These are phyloP conservation scores for Pogonus chalceus DNA, from an alignment of 1,140 invertebrate genomes.

Conservation along the genomic window DNA sequence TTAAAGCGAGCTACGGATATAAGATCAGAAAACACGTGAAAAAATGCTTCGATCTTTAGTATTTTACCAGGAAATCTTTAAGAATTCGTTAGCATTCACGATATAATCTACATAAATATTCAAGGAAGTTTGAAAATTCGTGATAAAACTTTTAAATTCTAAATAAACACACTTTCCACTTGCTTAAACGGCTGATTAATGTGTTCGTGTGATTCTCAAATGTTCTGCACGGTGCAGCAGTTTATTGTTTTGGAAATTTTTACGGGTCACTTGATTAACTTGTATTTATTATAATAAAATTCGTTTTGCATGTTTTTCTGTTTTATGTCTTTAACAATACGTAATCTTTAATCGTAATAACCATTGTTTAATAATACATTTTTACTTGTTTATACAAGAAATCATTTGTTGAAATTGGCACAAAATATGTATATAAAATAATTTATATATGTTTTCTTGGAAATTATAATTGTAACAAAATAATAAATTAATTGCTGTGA, in stretches of 20 bases:
- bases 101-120: conserved; percentile 1
- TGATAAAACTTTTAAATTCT: not conserved
- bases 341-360: not conserved
- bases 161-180: not conserved
- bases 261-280: not conserved
- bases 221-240: not conserved
- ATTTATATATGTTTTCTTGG: too few species aligned
- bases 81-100: not conserved
- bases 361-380: not conserved
- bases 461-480: too few species aligned
- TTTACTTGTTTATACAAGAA: too few species aligned
- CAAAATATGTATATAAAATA: too few species aligned
- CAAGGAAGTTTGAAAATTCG: not conserved
- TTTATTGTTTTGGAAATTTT: not conserved
- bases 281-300: not conserved
- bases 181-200: not conserved
- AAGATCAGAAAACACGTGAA: not conserved
- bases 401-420: too few species aligned
- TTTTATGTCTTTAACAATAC: not conserved
- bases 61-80: not conserved
- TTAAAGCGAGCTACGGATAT: not conserved
- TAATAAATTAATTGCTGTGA: too few species aligned
- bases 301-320: not conserved
- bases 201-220: not conserved
- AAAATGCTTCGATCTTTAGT: not conserved